Evolutionary conservation across 2,113 vertebrate genomes (phyloP).

Genomic region (Benitochromis conjunctus): DNA sequence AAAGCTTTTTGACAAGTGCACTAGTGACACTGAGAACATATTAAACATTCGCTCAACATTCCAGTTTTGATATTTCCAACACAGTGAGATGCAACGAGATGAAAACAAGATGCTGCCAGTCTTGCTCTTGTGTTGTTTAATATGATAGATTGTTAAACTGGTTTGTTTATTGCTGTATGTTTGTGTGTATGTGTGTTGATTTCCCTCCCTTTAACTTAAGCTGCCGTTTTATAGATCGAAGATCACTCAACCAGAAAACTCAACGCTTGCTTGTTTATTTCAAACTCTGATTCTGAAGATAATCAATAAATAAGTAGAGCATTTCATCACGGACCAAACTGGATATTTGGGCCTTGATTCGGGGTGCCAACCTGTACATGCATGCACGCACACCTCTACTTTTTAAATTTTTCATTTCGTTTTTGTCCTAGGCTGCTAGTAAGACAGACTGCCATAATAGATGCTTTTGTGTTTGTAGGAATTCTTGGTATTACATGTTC

Average conservation of each 20-base stretch:
- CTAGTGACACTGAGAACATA: not conserved
- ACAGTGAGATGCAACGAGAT: not conserved
- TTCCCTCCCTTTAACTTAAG: not conserved
- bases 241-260: not conserved
- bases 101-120: not conserved
- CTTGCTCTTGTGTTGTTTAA: not conserved
- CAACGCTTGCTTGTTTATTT: not conserved
- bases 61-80: not conserved
- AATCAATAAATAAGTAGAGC: not conserved
- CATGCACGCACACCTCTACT: not conserved
- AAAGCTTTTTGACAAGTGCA: not conserved
- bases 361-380: not conserved
- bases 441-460: not conserved
- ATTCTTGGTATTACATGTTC: not conserved
- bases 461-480: not conserved
- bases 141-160: not conserved
- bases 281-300: not conserved
- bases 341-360: not conserved
- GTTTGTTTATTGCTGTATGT: not conserved
- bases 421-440: not conserved
- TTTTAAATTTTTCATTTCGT: not conserved
- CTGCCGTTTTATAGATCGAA: not conserved
- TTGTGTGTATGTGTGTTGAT: not conserved
- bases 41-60: not conserved
- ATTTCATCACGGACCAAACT: not conserved